Evolutionary conservation across 2,113 vertebrate genomes (phyloP), one percentile per base, ranked within the genome.

Genomic region (Falco punctatus): DNA sequence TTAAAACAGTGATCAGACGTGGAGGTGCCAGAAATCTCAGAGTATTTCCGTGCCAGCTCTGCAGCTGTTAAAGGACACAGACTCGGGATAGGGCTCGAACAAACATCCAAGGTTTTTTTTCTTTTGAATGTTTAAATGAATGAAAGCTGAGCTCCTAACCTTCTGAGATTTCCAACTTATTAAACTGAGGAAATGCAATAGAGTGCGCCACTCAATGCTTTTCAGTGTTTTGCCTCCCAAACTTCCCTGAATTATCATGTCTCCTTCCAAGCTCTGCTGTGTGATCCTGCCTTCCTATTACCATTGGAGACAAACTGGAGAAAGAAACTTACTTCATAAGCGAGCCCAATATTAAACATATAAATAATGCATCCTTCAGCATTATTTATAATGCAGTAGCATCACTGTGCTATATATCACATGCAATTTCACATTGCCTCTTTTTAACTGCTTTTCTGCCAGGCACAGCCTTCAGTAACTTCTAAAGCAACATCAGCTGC

Each of bases 281-380:
- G 38, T 88, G 71, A 89, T 92, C 81, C 86, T 82, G 75, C 18
- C 67, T 95, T 62, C 65, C 75, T 35, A 44, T 87, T 87, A 73
- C 82, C 6, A 2, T 9, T 64, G 66, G 80, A 96, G 86, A 92
- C 82, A 86, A 94, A 95, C 72, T 81, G 84, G 66, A 89, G 92
- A 86, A 86, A 87, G 91, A 90, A 94, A 95, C 95, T 96, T 95
- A 96, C 96, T 97, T 98, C 97, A 97, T 98, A 98, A 97, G 97
- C 20, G 40, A 98, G 95, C 87, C 70, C n/a, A 78, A 98, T 98
- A 98, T 98, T 98, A 98, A 98, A 96, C 95, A 96, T 96, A 98
- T 98, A 98, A 98, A 98, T 98, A 98, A 98, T 98, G 97, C 97
- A 98, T 98, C 92, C 69, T 96, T 95, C 97, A 89, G 96, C 94